A percentile compares a stretch with the other conserved stretches of the same genome.
These are phyloP conservation scores for Watsonalla cultraria DNA, from an alignment of 2,888 invertebrate species.

Conservation along the genomic window DNA sequence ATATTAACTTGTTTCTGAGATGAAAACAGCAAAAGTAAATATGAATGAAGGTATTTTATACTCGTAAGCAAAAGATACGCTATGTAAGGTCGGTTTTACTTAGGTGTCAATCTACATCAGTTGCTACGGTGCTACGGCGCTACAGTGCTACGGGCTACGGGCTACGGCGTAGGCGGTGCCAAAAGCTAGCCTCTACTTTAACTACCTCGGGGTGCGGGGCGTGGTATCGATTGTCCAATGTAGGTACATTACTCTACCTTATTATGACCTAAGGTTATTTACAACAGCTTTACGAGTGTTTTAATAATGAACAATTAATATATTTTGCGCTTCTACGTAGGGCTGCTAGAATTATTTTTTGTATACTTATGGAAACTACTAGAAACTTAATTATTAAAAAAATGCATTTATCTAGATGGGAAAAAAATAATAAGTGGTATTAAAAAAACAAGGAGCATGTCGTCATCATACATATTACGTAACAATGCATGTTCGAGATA, in stretches of 20 bases:
- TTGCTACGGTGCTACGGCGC: conserved; percentile 19
- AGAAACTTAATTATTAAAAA: no score
- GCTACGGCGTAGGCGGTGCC: conserved; percentile 51
- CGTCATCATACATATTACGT: conserved; percentile 36
- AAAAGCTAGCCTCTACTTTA: conserved; percentile 50
- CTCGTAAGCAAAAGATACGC: no score
- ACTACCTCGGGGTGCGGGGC: conserved; percentile 40
- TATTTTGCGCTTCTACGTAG: no score
- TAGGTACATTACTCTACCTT: conserved; percentile 32
- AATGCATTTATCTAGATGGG: background rate
- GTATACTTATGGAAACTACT: no score
- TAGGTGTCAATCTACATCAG: conserved; percentile 17
- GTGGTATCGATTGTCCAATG: conserved; percentile 50
- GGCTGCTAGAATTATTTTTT: no score
- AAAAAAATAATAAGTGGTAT: no score
- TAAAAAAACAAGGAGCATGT: background rate
- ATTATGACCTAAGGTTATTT: conserved; percentile 39
- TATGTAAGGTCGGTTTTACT: no score
- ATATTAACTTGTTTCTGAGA: no score
- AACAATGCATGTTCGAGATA: conserved; percentile 29
- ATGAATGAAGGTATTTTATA: no score
- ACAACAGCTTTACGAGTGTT: conserved; percentile 16
- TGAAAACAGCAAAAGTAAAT: no score
- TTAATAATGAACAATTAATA: background rate
- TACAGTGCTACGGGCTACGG: conserved; percentile 35